These are phyloP conservation scores for Sympetrum striolatum DNA, from an alignment of 2,888 invertebrate species.

Conservation along the genomic window DNA sequence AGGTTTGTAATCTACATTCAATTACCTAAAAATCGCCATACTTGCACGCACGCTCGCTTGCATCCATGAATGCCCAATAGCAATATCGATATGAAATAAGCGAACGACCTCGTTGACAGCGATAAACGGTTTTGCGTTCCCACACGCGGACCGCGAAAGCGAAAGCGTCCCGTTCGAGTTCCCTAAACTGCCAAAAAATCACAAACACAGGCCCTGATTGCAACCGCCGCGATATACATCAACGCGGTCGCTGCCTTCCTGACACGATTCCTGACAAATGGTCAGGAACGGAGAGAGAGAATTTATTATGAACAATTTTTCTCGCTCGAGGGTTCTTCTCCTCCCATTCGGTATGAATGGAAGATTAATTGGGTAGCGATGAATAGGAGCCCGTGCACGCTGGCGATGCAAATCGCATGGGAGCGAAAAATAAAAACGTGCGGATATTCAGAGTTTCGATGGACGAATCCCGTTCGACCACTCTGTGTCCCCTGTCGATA, in stretches of 20 bases:
- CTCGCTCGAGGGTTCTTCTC: not conserved
- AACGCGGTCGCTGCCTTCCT: not conserved
- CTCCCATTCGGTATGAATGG: not conserved
- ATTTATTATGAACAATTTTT: not conserved
- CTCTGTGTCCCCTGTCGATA: not conserved
- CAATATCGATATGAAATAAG: too few relatives aligned
- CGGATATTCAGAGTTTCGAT: not conserved
- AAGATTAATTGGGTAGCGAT: not conserved
- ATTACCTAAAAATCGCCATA: too few relatives aligned
- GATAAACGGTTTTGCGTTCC: too few relatives aligned
- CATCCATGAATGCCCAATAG: too few relatives aligned
- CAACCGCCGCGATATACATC: not conserved
- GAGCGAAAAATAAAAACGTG: not conserved
- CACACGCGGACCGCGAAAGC: too few relatives aligned
- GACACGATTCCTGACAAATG: not conserved
- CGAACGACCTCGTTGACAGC: too few relatives aligned
- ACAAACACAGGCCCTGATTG: too few relatives aligned
- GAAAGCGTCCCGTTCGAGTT: too few relatives aligned
- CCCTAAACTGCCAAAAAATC: too few relatives aligned
- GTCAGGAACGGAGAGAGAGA: not conserved
- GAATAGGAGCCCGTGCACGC: not conserved
- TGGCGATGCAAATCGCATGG: not conserved
- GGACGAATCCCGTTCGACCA: not conserved
- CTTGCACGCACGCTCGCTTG: too few relatives aligned
- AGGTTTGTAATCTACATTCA: too few relatives aligned